A percentile compares a stretch with the other conserved stretches of the same genome.
Conservation (phyloP, 2,797 vertebrate genomes). For the Poecilia wingei region DNA sequence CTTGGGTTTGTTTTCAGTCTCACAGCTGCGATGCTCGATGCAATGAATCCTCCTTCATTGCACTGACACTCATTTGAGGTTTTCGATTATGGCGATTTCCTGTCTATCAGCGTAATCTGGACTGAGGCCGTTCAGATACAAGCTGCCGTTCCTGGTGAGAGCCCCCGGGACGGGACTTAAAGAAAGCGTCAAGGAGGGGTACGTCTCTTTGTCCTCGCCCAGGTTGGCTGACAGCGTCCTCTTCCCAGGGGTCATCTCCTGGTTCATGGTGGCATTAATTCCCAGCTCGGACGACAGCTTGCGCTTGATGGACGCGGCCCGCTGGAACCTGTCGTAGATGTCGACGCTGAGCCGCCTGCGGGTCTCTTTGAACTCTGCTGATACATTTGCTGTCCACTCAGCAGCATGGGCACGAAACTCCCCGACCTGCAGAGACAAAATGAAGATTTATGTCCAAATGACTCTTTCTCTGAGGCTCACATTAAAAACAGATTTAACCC, state of each 20-base stretch:
- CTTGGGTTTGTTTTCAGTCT: slow-evolving; percentile 17
- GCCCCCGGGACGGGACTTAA: slow-evolving; percentile 66
- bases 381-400: slow-evolving; percentile 98
- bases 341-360: slow-evolving; percentile 94
- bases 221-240: slow-evolving; percentile 92
- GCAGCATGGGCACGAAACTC: slow-evolving; percentile 97
- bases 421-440: slow-evolving; percentile 84
- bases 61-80: slow-evolving; percentile 82
- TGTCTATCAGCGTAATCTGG: slow-evolving; percentile 88
- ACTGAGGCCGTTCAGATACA: slow-evolving; percentile 96
- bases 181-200: slow-evolving; percentile 85
- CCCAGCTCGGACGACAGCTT: slow-evolving; percentile 94
- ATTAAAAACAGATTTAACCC: not conserved
- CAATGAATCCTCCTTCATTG: not conserved
- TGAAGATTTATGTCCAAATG: slow-evolving; percentile 4
- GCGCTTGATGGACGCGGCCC: slow-evolving; percentile 95
- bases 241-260: slow-evolving; percentile 91
- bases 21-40: not conserved
- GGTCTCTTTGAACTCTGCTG: slow-evolving; percentile 97
- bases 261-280: slow-evolving; percentile 81
- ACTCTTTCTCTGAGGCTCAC: not conserved
- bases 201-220: slow-evolving; percentile 87
- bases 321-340: slow-evolving; percentile 97
- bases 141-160: slow-evolving; percentile 89
- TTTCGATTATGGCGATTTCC: slow-evolving; percentile 91